Base-by-base conservation (phyloP, 92 coral and sea anemone genomes). In the Heliopora coerulea region DNA sequence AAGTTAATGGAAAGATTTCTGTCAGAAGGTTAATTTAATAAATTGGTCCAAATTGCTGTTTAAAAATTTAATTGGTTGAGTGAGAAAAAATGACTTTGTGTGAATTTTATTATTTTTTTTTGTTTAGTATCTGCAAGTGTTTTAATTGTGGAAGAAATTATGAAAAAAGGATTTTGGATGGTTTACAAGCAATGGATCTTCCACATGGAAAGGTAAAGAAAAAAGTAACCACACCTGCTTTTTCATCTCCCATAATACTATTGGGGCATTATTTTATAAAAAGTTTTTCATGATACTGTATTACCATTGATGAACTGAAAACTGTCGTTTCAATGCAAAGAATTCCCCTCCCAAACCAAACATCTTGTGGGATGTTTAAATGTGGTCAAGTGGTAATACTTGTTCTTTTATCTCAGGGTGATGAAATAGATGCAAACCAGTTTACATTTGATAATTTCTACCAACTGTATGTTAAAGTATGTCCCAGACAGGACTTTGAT, bases 401-500 rank as follows among this genome's bases (percentile, higher is more conserved):
- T 14, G 54, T 33, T 41, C 17, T 35, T 62, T 19, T 59, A 24
- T 37, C 33, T 21, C 67, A 89, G 98, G 75, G 63, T 85, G 98
- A 93, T 65, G 91, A 93, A 67, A 80, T 93, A 56, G 85, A 83
- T 49, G 65, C 75, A 21, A 80, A 77, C 3, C 78, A 79, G 59
- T 86, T 93, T 68, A 57, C 84, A 14, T 93, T 93, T 83, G 96
- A 93, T 81, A 85, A 84, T 65, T 90, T 93, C 20, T 93, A 93
- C 77, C 91, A 93, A 58, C 86, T 93, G 52, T 93, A 93, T 85
- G 78, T 83, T 54, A 88, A 87, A 75, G 91, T 93, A 19, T 93
- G 98, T 59, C 95, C 91, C 57, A 85, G 98, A 14, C 87, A 90
- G 30, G 98, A 93, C 60, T 85, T 93, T 68, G 96, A 86, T 44